Base-by-base conservation (phyloP, 2,797 vertebrate genomes). In the Cyclopterus lumpus region DNA sequence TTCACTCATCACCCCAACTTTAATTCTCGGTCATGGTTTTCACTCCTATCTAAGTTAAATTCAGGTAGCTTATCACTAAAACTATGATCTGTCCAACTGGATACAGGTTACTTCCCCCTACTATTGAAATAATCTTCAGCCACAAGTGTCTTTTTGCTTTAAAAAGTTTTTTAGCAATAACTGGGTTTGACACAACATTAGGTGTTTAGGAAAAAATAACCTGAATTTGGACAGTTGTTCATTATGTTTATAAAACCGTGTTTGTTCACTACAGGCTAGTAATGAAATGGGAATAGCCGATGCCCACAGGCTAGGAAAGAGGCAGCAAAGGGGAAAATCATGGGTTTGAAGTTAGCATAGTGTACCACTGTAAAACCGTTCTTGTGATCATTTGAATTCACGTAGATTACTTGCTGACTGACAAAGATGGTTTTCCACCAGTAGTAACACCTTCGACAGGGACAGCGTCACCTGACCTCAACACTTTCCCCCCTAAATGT, bases 381-480 rank as follows among this genome's bases (percentile, higher is more conserved):
- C n/a, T 18, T 73, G 10, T 26, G 15, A 49, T 67, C 3, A n/a
- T 86, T 79, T 82, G 36, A 79, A 65, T 82, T 57, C 3, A 79
- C 80, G 65, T 71, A 81, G 83, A 85, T 66, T 0, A 58, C 49
- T 62, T 11, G 7, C 30, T 76, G 14, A 67, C 38, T 11, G 46
- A 67, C 32, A 30, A 40, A 60, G 10, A 24, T 26, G 36, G 12
- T 18, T 38, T 18, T 42, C 24, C 32, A n/a, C 22, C 58, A 42
- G 54, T 36, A 28, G 34, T 70, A 42, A 71, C 74, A 32, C 60
- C 44, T 63, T 28, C 81, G 78, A 85, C 81, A 91, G 93, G 93
- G 92, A 95, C 91, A 93, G 91, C 94, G 92, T 77, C 71, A 73
- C 64, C 0, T 71, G 26, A 77, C 65, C 49, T 70, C 66, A 72